These are phyloP conservation scores for Camelus bactrianus DNA, from an alignment of 2,113 vertebrate genomes.

Conservation along the genomic window DNA sequence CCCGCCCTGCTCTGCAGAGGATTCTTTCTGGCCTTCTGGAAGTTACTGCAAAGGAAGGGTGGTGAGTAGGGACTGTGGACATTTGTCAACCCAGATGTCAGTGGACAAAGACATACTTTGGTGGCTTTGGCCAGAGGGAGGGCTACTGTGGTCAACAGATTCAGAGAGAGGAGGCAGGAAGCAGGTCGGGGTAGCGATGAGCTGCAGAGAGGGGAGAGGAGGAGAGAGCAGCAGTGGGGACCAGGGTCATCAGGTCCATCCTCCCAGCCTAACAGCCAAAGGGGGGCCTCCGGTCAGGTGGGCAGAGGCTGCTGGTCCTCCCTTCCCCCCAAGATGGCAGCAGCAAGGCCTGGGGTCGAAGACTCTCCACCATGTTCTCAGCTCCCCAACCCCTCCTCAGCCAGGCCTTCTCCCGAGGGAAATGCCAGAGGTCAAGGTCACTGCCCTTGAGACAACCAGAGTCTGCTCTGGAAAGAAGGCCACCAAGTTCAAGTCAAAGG, in stretches of 20 bases:
- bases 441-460: rapidly evolving
- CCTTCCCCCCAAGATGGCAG: neutral
- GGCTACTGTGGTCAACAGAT: neutral
- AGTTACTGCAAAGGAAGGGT: rapidly evolving
- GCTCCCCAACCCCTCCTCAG: neutral
- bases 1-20: neutral
- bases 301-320: neutral
- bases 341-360: neutral
- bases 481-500: neutral
- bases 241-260: too few relatives aligned
- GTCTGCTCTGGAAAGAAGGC: neutral
- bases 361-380: neutral
- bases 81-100: neutral
- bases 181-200: neutral
- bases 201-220: rapidly evolving
- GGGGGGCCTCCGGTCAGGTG: rapidly evolving
- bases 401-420: neutral
- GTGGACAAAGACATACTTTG: neutral
- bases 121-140: neutral
- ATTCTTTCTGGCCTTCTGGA: neutral
- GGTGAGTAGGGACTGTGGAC: neutral
- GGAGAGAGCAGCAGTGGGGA: rapidly evolving
- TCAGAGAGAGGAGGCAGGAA: neutral
- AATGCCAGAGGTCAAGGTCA: rapidly evolving
- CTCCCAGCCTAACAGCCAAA: neutral